Conservation (phyloP, 2,888 invertebrate species). For the Orthonevra nobilis region DNA sequence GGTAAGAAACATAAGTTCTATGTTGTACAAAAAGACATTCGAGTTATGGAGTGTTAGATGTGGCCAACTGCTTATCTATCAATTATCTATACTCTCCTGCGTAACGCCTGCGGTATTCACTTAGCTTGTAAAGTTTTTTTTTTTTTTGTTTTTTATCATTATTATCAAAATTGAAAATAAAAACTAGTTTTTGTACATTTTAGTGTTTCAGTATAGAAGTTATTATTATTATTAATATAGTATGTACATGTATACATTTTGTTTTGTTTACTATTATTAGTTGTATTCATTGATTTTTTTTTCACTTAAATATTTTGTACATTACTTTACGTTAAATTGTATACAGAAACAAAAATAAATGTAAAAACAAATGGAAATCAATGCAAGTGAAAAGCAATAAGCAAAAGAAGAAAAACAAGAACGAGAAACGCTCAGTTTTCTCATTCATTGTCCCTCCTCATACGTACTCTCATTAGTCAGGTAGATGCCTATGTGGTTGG, state of each 20-base stretch:
- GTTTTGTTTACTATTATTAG: slow-evolving; percentile 4
- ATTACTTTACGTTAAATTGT: slow-evolving; percentile 24
- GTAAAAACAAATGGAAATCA: slow-evolving; percentile 6
- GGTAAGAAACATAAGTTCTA: slow-evolving; percentile 98
- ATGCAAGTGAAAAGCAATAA: slow-evolving; percentile 20
- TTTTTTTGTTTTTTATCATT: slow-evolving; percentile 21
- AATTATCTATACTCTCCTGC: slow-evolving; percentile 18
- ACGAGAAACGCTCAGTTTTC: no score
- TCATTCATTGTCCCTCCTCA: slow-evolving; percentile 11
- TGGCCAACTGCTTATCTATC: neutral
- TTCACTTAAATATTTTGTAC: slow-evolving; percentile 56
- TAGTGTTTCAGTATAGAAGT: slow-evolving; percentile 39
- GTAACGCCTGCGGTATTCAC: slow-evolving; percentile 68
- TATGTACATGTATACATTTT: slow-evolving; percentile 2
- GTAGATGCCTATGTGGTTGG: neutral
- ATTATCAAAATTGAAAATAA: no score
- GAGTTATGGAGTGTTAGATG: slow-evolving; percentile 82
- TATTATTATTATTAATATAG: no score
- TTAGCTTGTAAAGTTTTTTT: slow-evolving; percentile 64
- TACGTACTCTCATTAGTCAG: slow-evolving; percentile 10
- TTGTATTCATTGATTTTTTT: no score
- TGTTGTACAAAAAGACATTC: slow-evolving; percentile 95
- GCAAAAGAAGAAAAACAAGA: neutral
- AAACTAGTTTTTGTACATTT: slow-evolving; percentile 55
- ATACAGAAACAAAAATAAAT: slow-evolving; percentile 1